phyloP scores from a whole-genome alignment of 2,888 invertebrate species.

The Drosophila longiperda region DNA sequence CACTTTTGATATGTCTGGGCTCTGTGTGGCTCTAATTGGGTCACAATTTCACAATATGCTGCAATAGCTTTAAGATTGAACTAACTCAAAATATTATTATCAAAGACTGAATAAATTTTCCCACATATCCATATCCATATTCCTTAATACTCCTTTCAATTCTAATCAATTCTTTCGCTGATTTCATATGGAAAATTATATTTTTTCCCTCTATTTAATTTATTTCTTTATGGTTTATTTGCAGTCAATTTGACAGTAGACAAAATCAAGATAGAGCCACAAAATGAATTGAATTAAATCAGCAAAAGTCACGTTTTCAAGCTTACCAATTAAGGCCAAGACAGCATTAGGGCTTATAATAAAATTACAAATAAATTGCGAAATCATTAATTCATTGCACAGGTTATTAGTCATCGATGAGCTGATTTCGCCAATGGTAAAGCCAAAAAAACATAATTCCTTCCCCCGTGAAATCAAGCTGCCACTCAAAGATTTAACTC shows the following conservation, averaged over 20 bases:
- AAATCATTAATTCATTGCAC: constrained; percentile 67
- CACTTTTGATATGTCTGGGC: constrained; percentile 67
- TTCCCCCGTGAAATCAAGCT: constrained; percentile 26
- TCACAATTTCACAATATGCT: constrained; percentile 40
- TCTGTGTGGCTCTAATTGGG: constrained; percentile 49
- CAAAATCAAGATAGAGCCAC: constrained; percentile 45
- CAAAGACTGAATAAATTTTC: background rate
- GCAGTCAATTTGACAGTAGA: constrained; percentile 27
- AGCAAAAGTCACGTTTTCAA: constrained; percentile 66
- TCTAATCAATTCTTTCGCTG: constrained; percentile 17
- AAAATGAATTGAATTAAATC: constrained; percentile 64
- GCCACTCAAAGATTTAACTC: constrained; percentile 24
- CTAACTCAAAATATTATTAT: background rate
- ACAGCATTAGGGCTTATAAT: constrained; percentile 38
- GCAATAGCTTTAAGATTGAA: constrained; percentile 54
- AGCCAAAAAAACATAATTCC: constrained; percentile 11
- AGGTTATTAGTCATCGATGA: constrained; percentile 43
- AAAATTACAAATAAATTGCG: constrained; percentile 55
- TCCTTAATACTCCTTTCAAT: background rate
- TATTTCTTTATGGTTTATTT: constrained; percentile 4
- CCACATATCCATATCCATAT: constrained; percentile 27
- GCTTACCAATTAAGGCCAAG: constrained; percentile 53
- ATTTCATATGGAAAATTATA: constrained; percentile 31
- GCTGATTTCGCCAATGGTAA: constrained; percentile 27
- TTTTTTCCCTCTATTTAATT: constrained; percentile 20